Evolutionary conservation across 2,888 invertebrate species (phyloP).

Genomic region (Cantharis rustica): DNA sequence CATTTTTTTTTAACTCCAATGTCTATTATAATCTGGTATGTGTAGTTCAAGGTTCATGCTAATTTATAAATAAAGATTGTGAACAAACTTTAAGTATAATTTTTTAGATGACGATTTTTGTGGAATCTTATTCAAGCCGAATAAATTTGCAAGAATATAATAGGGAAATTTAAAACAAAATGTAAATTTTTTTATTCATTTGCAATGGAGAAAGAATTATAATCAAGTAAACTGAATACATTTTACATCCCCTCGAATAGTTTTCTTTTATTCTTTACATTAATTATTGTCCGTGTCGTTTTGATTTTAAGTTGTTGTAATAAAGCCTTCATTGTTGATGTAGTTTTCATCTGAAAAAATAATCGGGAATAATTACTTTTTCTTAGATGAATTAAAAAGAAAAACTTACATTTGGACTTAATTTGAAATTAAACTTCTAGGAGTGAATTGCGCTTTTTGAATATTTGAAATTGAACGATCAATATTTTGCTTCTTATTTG

Average conservation of each 20-base stretch:
- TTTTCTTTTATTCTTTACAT: not conserved
- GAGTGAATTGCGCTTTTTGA: not conserved
- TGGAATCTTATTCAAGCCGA: not conserved
- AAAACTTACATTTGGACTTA: not conserved
- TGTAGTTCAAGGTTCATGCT: not conserved
- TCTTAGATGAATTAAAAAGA: not conserved
- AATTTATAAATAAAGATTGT: not conserved
- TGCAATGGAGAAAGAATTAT: not conserved
- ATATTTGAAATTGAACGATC: not conserved
- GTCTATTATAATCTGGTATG: not conserved
- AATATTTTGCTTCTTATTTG: not conserved
- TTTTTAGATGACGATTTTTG: not conserved
- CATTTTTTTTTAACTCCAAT: not conserved
- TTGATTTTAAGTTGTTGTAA: not conserved
- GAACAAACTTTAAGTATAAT: not conserved
- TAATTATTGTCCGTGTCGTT: not conserved
- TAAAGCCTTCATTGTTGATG: not conserved
- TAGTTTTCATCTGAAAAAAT: not conserved
- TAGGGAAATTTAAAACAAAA: not conserved
- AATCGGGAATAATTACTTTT: not conserved
- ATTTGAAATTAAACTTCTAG: not conserved
- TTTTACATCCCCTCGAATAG: not conserved
- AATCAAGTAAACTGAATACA: not conserved
- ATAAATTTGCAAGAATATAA: not conserved
- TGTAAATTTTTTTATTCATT: not conserved